phyloP scores from a whole-genome alignment of 2,113 vertebrate genomes.

The Leptobrachium ailaonicum region DNA sequence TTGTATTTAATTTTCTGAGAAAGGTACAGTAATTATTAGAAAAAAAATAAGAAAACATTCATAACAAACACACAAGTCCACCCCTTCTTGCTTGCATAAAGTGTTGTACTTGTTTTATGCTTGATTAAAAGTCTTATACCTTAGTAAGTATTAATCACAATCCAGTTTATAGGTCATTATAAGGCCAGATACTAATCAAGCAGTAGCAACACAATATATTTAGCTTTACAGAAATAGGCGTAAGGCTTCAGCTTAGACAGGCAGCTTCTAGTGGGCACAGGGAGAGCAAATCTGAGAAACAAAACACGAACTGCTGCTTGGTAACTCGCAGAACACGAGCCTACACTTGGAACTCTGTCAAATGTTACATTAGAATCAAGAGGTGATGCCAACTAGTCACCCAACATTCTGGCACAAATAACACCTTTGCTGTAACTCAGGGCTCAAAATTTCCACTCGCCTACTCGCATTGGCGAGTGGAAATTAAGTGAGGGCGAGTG shows the following conservation, averaged over 20 bases:
- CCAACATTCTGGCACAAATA: too few relatives aligned
- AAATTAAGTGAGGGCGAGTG: too few relatives aligned
- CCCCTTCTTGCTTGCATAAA: too few relatives aligned
- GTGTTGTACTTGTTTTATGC: not conserved
- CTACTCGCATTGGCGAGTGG: too few relatives aligned
- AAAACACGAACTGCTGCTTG: slow-evolving; percentile 31
- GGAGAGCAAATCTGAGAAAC: slow-evolving; percentile 10
- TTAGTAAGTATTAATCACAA: not conserved
- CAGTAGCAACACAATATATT: slow-evolving; percentile 21
- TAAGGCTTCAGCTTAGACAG: slow-evolving; percentile 31
- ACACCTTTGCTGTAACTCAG: too few relatives aligned
- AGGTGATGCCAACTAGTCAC: too few relatives aligned
- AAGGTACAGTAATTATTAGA: too few relatives aligned
- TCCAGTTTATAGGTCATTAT: slow-evolving; percentile 18
- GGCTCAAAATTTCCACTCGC: too few relatives aligned
- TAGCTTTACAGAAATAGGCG: slow-evolving; percentile 39
- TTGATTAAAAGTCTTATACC: not conserved
- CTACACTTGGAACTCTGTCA: slow-evolving; percentile 19
- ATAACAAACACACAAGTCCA: too few relatives aligned
- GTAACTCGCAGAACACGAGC: slow-evolving; percentile 38
- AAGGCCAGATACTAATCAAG: slow-evolving; percentile 18
- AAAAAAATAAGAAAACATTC: too few relatives aligned
- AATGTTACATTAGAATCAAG: not conserved
- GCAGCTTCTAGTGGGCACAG: slow-evolving; percentile 31
- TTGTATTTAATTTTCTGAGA: too few relatives aligned